Conservation (phyloP, 2,888 invertebrate species). For the Gerosis bhagava region DNA sequence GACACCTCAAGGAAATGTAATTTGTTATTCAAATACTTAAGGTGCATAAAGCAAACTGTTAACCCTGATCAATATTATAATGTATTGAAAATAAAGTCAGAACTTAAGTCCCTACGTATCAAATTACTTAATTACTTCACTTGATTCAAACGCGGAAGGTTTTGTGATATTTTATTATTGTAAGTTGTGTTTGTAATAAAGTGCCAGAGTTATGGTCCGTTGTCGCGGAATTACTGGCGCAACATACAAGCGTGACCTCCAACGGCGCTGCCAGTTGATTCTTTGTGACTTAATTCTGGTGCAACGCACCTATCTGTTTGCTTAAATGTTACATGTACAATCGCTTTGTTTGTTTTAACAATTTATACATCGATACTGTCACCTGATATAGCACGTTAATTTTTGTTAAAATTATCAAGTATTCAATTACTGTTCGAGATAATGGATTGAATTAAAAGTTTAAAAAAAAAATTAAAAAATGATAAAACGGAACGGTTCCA, state of each 20-base stretch:
- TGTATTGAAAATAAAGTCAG: background rate
- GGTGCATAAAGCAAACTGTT: no score
- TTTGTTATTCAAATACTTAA: no score
- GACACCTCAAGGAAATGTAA: no score
- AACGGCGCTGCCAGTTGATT: slow-evolving; percentile 33
- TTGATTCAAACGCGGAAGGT: slow-evolving; percentile 34
- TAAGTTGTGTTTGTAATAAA: slow-evolving; percentile 64
- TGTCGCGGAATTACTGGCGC: slow-evolving; percentile 58
- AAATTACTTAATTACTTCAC: slow-evolving; percentile 20
- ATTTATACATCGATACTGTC: slow-evolving; percentile 23
- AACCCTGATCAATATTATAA: no score
- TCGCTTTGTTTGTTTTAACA: slow-evolving; percentile 25
- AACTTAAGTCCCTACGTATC: background rate
- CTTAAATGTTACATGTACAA: slow-evolving; percentile 21
- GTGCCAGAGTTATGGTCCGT: slow-evolving; percentile 56
- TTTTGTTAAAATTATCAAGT: no score
- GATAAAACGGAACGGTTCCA: no score
- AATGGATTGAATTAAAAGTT: no score
- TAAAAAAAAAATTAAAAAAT: no score
- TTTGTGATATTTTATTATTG: slow-evolving; percentile 49
- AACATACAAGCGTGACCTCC: slow-evolving; percentile 57
- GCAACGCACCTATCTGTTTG: slow-evolving; percentile 27
- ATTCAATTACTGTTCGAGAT: no score
- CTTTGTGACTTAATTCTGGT: slow-evolving; percentile 32
- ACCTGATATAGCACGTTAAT: no score